Conservation (phyloP, 2,113 vertebrate species). For the cattle (Bos taurus) region DNA sequence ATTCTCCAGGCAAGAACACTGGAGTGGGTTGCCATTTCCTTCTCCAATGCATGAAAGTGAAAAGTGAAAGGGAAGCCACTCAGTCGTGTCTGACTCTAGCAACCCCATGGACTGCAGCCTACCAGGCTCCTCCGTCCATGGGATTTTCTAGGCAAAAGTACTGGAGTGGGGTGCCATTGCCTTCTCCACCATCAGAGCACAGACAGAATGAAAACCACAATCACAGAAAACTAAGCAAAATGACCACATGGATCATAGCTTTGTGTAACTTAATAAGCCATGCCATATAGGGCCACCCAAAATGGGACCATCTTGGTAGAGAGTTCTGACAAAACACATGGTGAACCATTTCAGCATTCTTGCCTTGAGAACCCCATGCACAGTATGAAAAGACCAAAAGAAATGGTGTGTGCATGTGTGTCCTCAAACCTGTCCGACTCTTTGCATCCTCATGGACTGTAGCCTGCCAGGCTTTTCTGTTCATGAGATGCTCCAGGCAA, state of each 20-base stretch:
- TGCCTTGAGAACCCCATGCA: neutral
- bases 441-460: neutral
- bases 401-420: neutral
- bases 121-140: no score
- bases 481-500: neutral
- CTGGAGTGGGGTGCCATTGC: no score
- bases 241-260: neutral
- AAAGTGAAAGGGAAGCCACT: no score
- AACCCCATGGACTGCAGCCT: no score
- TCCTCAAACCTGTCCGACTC: neutral
- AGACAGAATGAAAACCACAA: neutral
- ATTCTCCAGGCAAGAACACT: no score
- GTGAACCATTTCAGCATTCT: neutral
- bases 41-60: no score
- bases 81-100: no score
- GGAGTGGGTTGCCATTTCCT: no score
- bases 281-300: neutral
- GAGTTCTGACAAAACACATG: neutral
- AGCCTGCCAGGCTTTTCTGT: neutral
- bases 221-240: neutral
- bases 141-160: no score
- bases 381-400: neutral
- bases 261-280: neutral
- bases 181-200: neutral
- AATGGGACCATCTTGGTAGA: neutral